phyloP scores from a whole-genome alignment of 1,140 invertebrate species.

The Samia ricini region DNA sequence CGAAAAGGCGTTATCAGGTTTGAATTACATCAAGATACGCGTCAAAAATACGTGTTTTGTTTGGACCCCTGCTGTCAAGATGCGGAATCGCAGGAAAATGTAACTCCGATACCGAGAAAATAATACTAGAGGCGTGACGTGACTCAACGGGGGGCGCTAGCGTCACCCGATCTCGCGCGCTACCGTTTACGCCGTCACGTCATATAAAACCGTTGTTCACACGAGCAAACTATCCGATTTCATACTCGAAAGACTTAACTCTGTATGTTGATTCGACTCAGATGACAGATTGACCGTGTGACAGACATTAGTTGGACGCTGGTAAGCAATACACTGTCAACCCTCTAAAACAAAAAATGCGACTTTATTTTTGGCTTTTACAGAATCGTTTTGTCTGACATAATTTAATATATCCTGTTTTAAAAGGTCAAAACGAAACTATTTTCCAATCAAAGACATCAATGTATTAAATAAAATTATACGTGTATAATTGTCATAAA shows the following conservation, averaged over 20 bases:
- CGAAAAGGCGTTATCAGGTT: slow-evolving; percentile 10
- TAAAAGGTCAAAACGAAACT: no score
- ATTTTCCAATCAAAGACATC: no score
- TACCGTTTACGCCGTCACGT: slow-evolving; percentile 61
- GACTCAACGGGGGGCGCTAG: slow-evolving; percentile 62
- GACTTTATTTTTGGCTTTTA: no score
- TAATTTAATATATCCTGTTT: no score
- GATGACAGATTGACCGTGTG: slow-evolving; percentile 35
- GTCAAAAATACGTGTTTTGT: not conserved
- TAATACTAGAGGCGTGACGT: slow-evolving; percentile 17
- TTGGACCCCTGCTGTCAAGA: slow-evolving; percentile 21
- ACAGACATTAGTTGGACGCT: no score
- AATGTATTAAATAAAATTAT: no score
- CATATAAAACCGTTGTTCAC: slow-evolving; percentile 38
- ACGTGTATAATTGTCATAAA: no score
- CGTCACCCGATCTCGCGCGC: slow-evolving; percentile 56
- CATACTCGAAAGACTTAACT: slow-evolving; percentile 58
- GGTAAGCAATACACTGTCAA: no score
- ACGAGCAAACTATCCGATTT: slow-evolving; percentile 50
- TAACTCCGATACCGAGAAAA: slow-evolving; percentile 26
- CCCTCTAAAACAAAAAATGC: no score
- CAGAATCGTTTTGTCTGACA: no score
- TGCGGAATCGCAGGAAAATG: slow-evolving; percentile 22
- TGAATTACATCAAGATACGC: slow-evolving; percentile 8
- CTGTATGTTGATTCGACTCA: slow-evolving; percentile 33